Conservation (phyloP, 2,113 vertebrate genomes). For the Aramus guarauna region DNA sequence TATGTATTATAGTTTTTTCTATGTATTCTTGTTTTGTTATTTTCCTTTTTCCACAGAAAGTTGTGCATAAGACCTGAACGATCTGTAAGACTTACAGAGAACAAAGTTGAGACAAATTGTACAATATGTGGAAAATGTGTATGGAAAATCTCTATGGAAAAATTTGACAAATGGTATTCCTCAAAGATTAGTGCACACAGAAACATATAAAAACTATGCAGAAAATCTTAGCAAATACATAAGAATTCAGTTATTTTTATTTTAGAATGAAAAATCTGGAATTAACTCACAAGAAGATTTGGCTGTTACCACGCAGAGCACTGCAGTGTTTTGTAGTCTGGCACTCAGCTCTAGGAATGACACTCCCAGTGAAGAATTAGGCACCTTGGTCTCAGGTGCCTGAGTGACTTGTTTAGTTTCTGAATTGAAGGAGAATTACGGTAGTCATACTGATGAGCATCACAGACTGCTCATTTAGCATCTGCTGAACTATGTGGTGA, state of each 20-base stretch:
- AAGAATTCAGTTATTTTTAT: constrained; percentile 28
- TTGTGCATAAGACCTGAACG: not conserved
- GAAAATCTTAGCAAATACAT: not conserved
- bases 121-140: constrained; percentile 7
- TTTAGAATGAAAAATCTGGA: constrained; percentile 20
- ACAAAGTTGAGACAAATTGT: constrained; percentile 1
- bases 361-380: not conserved
- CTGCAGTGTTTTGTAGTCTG: not conserved
- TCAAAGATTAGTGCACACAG: not conserved
- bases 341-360: not conserved
- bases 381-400: not conserved
- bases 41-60: not conserved
- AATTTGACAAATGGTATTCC: not conserved
- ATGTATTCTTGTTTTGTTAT: not conserved
- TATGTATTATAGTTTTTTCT: not conserved
- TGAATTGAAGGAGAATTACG: not conserved
- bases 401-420: not conserved
- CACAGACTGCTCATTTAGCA: not conserved
- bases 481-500: not conserved
- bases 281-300: not conserved
- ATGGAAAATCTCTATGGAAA: constrained; percentile 29
- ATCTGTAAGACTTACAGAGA: not conserved
- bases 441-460: not conserved
- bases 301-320: not conserved
- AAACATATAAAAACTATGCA: constrained; percentile 8